A percentile compares a stretch with the other conserved stretches of the same genome.
Evolutionary conservation across 2,888 invertebrate genomes (phyloP).

Genomic region (Alcis repandata): DNA sequence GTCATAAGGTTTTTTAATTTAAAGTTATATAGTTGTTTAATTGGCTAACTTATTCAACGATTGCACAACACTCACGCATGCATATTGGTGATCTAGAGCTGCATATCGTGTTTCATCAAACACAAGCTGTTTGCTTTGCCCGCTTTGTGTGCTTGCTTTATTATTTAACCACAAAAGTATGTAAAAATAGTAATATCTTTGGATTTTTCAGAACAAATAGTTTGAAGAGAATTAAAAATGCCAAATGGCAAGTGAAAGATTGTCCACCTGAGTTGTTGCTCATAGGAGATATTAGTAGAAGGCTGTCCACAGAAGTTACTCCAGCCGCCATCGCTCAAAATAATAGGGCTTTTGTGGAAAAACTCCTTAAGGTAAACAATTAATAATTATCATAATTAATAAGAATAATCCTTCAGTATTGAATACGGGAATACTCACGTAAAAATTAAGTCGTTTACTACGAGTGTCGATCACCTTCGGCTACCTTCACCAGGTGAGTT

Average conservation of each 20-base stretch:
- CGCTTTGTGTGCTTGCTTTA: slow-evolving; percentile 61
- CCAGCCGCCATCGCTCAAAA: slow-evolving; percentile 97
- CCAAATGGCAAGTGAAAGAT: slow-evolving; percentile 88
- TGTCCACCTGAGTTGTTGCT: slow-evolving; percentile 84
- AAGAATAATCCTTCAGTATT: no score
- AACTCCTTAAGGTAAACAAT: slow-evolving; percentile 95
- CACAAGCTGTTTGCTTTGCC: slow-evolving; percentile 52
- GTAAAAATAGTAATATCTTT: slow-evolving; percentile 16
- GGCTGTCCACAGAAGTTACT: slow-evolving; percentile 89
- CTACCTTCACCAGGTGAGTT: no score
- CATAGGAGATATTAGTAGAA: slow-evolving; percentile 78
- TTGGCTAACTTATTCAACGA: slow-evolving; percentile 7
- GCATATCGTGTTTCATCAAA: slow-evolving; percentile 27
- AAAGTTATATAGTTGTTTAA: no score
- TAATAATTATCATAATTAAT: no score
- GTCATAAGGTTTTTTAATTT: no score
- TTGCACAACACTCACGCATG: slow-evolving; percentile 42
- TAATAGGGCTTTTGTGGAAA: slow-evolving; percentile 99
- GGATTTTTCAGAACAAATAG: slow-evolving; percentile 82
- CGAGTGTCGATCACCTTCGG: no score
- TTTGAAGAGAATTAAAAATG: slow-evolving; percentile 87
- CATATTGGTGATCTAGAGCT: slow-evolving; percentile 10
- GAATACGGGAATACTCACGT: no score
- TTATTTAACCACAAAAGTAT: not conserved
- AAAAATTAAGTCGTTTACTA: no score